Evolutionary conservation across 2,113 vertebrate genomes (phyloP).

Genomic region (Poecilia latipinna): DNA sequence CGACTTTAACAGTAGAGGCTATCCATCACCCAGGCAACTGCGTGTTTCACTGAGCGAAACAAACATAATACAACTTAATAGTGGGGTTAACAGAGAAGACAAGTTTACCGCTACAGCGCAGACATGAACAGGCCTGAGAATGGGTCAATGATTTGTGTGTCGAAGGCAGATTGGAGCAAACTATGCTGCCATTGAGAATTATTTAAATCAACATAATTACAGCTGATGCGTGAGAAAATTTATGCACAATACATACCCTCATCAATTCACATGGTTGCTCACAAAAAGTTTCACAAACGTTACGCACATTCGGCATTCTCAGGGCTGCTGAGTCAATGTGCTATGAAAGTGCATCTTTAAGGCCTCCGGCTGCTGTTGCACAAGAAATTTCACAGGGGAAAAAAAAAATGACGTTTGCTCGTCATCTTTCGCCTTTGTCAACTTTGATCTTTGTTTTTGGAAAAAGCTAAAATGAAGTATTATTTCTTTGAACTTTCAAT

Average conservation of each 20-base stretch:
- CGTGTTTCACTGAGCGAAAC: conserved; percentile 66
- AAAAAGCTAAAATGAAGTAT: conserved; percentile 13
- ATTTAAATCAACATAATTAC: not conserved
- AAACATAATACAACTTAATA: conserved; percentile 65
- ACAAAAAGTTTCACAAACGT: not conserved
- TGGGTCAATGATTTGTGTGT: conserved; percentile 9
- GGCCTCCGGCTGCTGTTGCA: conserved; percentile 18
- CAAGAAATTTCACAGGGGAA: conserved; percentile 16
- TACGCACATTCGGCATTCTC: not conserved
- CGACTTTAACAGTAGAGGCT: conserved; percentile 56
- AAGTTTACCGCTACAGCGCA: conserved; percentile 37
- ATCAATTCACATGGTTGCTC: not conserved
- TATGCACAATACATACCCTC: not conserved
- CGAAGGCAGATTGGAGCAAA: conserved; percentile 5
- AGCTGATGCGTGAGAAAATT: not conserved
- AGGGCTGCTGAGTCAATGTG: conserved; percentile 8
- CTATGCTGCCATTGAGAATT: conserved; percentile 6
- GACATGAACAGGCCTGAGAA: conserved; percentile 12
- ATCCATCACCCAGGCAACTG: conserved; percentile 64
- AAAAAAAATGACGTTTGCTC: not conserved
- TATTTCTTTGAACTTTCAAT: conserved; percentile 31
- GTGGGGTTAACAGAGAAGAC: conserved; percentile 38
- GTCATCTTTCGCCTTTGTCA: conserved; percentile 23
- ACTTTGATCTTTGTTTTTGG: conserved; percentile 28
- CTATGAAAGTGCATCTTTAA: conserved; percentile 5